A percentile compares a stretch with the other conserved stretches of the same genome.
Conservation (phyloP, 2,888 invertebrate species). For the Drosophila recens region DNA sequence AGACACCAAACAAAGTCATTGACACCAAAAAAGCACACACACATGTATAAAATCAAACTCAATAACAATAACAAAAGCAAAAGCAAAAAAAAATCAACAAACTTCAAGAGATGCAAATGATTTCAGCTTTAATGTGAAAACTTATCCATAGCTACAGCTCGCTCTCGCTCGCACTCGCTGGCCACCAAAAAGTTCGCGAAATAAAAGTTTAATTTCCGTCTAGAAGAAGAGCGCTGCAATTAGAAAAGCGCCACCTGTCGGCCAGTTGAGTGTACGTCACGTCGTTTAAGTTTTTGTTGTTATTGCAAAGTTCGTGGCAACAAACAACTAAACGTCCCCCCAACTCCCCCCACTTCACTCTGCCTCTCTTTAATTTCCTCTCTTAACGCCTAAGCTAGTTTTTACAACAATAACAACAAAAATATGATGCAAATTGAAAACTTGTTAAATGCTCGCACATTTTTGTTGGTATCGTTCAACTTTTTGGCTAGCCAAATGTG, state of each 20-base stretch:
- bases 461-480: conserved; percentile 48
- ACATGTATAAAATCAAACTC: conserved; percentile 9
- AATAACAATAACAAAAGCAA: conserved; percentile 20
- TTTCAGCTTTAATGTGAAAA: conserved; percentile 34
- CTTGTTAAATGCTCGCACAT: conserved; percentile 49
- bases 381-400: conserved; percentile 7
- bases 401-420: conserved; percentile 9
- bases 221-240: conserved; percentile 30
- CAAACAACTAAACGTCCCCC: conserved; percentile 6
- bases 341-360: background rate
- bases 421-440: conserved; percentile 41
- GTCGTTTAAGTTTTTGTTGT: conserved; percentile 13
- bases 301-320: conserved; percentile 34
- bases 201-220: conserved; percentile 25
- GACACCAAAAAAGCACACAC: conserved; percentile 60
- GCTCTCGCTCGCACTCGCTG: conserved; percentile 28
- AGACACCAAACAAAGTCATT: conserved; percentile 70
- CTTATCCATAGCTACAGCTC: conserved; percentile 4
- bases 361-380: background rate
- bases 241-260: conserved; percentile 60
- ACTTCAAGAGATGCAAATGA: conserved; percentile 61
- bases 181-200: conserved; percentile 3
- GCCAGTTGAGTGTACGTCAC: conserved; percentile 1
- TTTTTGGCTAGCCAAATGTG: conserved; percentile 31
- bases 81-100: conserved; percentile 26